Conservation (phyloP, 2,797 vertebrate genomes). For the Geotrypetes seraphini region DNA sequence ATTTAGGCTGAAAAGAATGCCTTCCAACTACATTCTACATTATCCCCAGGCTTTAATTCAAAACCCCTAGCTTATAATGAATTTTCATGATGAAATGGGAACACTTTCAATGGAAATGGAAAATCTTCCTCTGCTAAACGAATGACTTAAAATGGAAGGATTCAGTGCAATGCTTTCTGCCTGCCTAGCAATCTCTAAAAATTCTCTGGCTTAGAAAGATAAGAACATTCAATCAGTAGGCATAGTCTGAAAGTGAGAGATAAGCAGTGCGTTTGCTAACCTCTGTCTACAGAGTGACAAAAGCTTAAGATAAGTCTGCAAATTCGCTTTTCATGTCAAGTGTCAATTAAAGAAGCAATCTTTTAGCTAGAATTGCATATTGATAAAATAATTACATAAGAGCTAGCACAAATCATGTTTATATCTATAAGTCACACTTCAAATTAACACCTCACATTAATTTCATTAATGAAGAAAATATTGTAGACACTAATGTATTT, state of each 20-base stretch:
- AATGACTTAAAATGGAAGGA: too few species aligned
- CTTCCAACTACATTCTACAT: slow-evolving; percentile 14
- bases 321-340: too few species aligned
- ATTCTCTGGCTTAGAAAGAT: slow-evolving; percentile 30
- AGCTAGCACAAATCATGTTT: too few species aligned
- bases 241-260: slow-evolving; percentile 13
- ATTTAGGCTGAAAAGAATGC: slow-evolving; percentile 23
- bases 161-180: too few species aligned
- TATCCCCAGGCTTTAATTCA: slow-evolving; percentile 31
- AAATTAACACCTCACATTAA: too few species aligned
- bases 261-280: slow-evolving; percentile 16
- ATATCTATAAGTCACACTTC: too few species aligned
- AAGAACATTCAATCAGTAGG: slow-evolving; percentile 24
- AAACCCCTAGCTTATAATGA: slow-evolving; percentile 23
- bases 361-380: too few species aligned
- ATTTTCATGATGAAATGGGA: slow-evolving; percentile 34
- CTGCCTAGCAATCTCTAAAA: slow-evolving; percentile 10
- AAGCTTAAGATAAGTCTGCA: not conserved
- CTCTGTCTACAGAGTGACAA: not conserved
- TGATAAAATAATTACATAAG: too few species aligned
- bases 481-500: too few species aligned
- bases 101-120: slow-evolving; percentile 23
- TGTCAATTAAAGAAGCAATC: too few species aligned
- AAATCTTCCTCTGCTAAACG: slow-evolving; percentile 2
- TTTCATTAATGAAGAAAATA: too few species aligned